Evolutionary conservation across 2,797 vertebrate genomes (phyloP).

Genomic region (Triplophysa yarkandensis): DNA sequence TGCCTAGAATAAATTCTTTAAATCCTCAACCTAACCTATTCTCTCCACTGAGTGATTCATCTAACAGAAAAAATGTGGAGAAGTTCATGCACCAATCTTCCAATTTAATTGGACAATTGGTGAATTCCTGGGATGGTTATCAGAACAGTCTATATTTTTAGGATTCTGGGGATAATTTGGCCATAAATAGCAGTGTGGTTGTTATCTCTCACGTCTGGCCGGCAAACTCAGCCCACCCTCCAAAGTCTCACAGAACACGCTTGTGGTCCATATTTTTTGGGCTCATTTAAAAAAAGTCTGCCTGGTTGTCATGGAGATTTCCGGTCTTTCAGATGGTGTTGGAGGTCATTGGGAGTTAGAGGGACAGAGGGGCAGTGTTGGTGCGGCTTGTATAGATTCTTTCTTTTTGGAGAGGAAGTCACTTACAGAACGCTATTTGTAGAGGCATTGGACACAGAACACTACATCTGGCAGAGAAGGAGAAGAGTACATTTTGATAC

Average conservation of each 20-base stretch:
- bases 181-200: conserved; percentile 54
- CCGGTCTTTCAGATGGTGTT: conserved; percentile 69
- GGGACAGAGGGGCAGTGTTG: conserved; percentile 75
- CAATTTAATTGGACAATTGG: conserved; percentile 10
- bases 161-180: conserved; percentile 33
- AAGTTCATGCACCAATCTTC: not conserved
- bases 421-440: conserved; percentile 29
- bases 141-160: not conserved
- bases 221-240: conserved; percentile 4
- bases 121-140: conserved; percentile 14
- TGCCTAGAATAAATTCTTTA: not conserved
- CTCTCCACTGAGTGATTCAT: not conserved
- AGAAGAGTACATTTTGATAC: conserved; percentile 30
- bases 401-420: conserved; percentile 47
- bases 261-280: conserved; percentile 68
- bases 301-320: conserved; percentile 78
- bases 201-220: conserved; percentile 41
- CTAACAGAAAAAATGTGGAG: conserved; percentile 7
- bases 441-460: conserved; percentile 7
- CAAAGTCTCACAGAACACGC: conserved; percentile 39
- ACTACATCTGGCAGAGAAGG: conserved; percentile 22
- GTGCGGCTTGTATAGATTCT: conserved; percentile 64
- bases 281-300: conserved; percentile 76
- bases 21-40: not conserved
- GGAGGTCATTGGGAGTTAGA: conserved; percentile 62